phyloP scores from a whole-genome alignment of 1,140 invertebrate species.

The Drosophila willistoni region DNA sequence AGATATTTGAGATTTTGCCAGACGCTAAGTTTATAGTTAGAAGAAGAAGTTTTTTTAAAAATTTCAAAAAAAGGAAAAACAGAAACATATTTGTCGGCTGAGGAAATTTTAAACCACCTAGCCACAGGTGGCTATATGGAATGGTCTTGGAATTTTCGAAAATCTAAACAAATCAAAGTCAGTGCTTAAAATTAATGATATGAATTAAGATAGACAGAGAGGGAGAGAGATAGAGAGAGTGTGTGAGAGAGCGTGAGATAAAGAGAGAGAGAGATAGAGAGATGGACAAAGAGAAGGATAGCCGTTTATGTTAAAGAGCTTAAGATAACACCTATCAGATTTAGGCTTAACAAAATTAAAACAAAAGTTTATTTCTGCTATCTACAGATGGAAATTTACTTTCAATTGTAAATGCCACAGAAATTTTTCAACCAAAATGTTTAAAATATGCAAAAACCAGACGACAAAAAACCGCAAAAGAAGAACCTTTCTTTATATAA shows the following conservation, averaged over 20 bases:
- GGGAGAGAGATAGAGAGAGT: no score
- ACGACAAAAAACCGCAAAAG: slow-evolving; percentile 25
- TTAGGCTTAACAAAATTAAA: no score
- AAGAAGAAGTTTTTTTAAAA: background rate
- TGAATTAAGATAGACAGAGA: no score
- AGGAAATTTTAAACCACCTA: background rate
- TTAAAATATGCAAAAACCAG: slow-evolving; percentile 25
- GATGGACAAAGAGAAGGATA: no score
- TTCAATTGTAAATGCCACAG: background rate
- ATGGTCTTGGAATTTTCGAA: background rate
- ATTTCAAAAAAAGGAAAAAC: background rate
- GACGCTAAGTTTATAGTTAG: slow-evolving; percentile 37
- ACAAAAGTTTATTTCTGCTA: background rate
- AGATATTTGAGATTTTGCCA: slow-evolving; percentile 20
- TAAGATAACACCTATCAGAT: no score
- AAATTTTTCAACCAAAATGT: background rate
- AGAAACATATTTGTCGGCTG: background rate
- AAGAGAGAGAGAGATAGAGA: no score
- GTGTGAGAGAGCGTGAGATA: no score
- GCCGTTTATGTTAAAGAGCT: no score
- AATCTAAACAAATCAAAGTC: no score
- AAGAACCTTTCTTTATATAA: slow-evolving; percentile 35
- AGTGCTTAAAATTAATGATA: no score
- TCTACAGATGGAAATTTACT: background rate
- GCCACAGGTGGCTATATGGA: background rate